Conservation (phyloP, 2,113 vertebrate genomes). For the Etheostoma spectabile region DNA sequence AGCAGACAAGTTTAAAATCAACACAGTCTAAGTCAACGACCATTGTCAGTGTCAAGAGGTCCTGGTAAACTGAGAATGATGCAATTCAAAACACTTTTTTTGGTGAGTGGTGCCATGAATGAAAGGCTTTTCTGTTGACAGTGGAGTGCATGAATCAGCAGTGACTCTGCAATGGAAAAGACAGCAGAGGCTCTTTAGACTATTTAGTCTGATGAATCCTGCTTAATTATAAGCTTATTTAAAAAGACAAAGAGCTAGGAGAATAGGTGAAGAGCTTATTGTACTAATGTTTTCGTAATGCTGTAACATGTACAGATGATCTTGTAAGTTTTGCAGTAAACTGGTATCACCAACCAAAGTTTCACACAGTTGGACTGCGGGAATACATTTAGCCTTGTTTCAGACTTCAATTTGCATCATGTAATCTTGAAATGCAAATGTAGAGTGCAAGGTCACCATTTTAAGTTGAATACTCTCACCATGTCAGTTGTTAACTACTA, state of each 20-base stretch:
- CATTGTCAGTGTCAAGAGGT: slow-evolving; percentile 26
- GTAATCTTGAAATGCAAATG: background rate
- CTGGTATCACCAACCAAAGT: background rate
- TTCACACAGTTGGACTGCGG: background rate
- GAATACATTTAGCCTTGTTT: background rate
- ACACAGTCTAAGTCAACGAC: slow-evolving; percentile 3
- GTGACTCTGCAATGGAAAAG: slow-evolving; percentile 44
- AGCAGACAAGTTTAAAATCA: background rate
- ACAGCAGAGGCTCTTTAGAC: slow-evolving; percentile 17
- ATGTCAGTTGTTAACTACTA: background rate
- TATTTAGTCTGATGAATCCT: slow-evolving; percentile 7
- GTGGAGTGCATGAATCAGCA: slow-evolving; percentile 63
- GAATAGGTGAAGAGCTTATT: background rate
- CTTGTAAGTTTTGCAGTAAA: background rate
- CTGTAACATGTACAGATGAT: background rate
- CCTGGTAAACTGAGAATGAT: slow-evolving; percentile 33
- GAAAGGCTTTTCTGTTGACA: slow-evolving; percentile 59
- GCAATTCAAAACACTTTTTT: slow-evolving; percentile 38
- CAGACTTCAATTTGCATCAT: background rate
- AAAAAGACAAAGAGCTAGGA: background rate
- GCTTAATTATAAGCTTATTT: slow-evolving; percentile 35
- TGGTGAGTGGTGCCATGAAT: slow-evolving; percentile 35
- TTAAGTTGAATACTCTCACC: background rate
- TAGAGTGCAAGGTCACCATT: background rate
- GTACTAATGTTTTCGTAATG: background rate